Conservation (phyloP, 2,888 invertebrate genomes). For the Sipha maydis region DNA sequence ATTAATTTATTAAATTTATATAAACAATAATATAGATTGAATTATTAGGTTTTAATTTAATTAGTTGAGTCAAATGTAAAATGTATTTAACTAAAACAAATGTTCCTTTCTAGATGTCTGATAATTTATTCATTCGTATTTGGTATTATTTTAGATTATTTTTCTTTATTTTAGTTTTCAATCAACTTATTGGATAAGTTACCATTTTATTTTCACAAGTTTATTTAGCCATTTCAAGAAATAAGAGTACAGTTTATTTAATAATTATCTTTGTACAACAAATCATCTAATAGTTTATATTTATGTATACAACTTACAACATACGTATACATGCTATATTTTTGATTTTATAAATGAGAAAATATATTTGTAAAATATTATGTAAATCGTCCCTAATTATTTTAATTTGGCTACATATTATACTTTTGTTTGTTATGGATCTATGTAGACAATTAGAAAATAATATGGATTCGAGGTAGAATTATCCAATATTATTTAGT, state of each 20-base stretch:
- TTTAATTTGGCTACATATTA: background rate
- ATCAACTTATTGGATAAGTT: background rate
- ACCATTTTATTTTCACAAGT: background rate
- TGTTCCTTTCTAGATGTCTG: too few relatives aligned
- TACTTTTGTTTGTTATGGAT: background rate
- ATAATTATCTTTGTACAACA: background rate
- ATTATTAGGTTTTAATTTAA: too few relatives aligned
- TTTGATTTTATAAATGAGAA: background rate
- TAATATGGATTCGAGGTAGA: background rate
- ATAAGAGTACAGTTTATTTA: background rate
- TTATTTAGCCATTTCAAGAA: background rate
- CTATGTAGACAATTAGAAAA: background rate
- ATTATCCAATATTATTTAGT: background rate
- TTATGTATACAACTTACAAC: background rate
- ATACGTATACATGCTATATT: background rate
- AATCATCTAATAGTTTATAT: background rate
- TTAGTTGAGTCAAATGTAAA: too few relatives aligned
- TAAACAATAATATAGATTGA: too few relatives aligned
- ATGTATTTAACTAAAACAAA: too few relatives aligned
- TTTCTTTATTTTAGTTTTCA: background rate
- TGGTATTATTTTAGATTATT: too few relatives aligned
- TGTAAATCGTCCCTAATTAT: background rate
- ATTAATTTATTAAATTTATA: too few relatives aligned
- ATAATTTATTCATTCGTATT: too few relatives aligned
- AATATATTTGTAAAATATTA: background rate